Percentiles rank a stretch among this genome's conserved stretches.
phyloP scores from a whole-genome alignment of 2,113 vertebrate genomes.

The Chrysemys picta region DNA sequence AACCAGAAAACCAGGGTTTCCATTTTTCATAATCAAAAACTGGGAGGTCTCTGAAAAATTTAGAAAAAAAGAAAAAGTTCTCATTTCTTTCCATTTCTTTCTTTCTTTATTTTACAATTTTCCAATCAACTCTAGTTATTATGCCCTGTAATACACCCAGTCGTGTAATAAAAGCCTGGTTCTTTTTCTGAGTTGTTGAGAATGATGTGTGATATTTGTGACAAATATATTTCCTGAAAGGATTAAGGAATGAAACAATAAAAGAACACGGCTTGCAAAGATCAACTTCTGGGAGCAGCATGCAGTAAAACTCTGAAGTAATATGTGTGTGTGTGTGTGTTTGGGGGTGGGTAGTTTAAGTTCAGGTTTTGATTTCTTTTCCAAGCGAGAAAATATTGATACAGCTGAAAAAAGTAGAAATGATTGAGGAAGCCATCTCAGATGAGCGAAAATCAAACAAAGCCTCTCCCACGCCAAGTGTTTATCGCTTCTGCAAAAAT shows the following conservation, averaged over 20 bases:
- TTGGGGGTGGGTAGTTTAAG: conserved; percentile 33
- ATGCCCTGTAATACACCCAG: not conserved
- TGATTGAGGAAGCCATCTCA: conserved; percentile 27
- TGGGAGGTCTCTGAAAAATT: not conserved
- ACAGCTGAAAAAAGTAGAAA: conserved; percentile 56
- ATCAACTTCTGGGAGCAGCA: conserved; percentile 3
- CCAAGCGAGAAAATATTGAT: conserved; percentile 65
- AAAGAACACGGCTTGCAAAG: conserved; percentile 18
- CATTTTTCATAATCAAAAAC: not conserved
- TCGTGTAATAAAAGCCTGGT: conserved; percentile 5
- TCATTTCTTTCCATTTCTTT: rapidly evolving
- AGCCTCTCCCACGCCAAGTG: not conserved
- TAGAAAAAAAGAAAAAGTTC: not conserved
- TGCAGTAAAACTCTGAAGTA: conserved; percentile 32
- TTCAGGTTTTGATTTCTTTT: conserved; percentile 63
- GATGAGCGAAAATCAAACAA: conserved; percentile 37
- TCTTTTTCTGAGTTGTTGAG: not conserved
- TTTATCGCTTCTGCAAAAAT: conserved; percentile 41
- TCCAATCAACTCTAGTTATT: not conserved
- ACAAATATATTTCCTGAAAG: conserved; percentile 26
- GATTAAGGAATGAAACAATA: conserved; percentile 24
- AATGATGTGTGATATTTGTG: conserved; percentile 11
- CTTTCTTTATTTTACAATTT: not conserved
- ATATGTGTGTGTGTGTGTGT: not conserved
- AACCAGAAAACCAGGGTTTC: not conserved